Base-by-base conservation (phyloP, 2,797 vertebrate species). In the Aeoliscus strigatus region DNA sequence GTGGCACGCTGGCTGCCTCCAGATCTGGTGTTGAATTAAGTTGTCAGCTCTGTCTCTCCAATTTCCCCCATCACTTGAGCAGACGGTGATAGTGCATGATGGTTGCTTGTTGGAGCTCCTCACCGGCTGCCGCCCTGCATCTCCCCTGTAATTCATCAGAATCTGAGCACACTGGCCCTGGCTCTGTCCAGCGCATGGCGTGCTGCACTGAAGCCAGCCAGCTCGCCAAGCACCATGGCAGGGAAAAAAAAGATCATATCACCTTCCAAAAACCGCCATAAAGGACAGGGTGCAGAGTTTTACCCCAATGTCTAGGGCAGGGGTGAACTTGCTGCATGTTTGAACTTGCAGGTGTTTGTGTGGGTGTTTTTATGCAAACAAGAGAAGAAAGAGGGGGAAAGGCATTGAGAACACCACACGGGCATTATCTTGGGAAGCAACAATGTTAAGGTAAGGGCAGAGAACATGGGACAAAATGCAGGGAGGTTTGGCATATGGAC, bases 111-210 rank as follows among this genome's bases (percentile, higher is more conserved):
- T 73, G 87, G 83, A 73, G 81, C 83, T 63, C 84, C 87, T 85
- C 75, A 56, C 81, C 36, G 88, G 87, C 90, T 91, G 94, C 92
- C 91, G 89, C 78, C 78, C 84, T 53, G 68, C 77, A 90, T 91
- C 85, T 90, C 10, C 77, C 78, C 81, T 74, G 85, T 66, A 87
- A 91, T 91, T 90, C 82, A 90, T 90, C 91, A 92, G 88, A 84
- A 58, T 49, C 50, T 46, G 60, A 70, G 67, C 79, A 52, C 74
- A 62, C 70, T 60, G 73, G 75, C 72, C 74, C 70, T 51, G 77
- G 62, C 67, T 48, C 42, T 30, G 65, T 70, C 79, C 80, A 83
- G 73, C 75, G 40, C 73, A 77, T 66, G 67, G 76, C 62, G 76
- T 21, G 72, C 41, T 70, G 77, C 76, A 44, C 30, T 27, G n/a